Conservation (phyloP, 2,888 invertebrate species). For the Ochlodes sylvanus region DNA sequence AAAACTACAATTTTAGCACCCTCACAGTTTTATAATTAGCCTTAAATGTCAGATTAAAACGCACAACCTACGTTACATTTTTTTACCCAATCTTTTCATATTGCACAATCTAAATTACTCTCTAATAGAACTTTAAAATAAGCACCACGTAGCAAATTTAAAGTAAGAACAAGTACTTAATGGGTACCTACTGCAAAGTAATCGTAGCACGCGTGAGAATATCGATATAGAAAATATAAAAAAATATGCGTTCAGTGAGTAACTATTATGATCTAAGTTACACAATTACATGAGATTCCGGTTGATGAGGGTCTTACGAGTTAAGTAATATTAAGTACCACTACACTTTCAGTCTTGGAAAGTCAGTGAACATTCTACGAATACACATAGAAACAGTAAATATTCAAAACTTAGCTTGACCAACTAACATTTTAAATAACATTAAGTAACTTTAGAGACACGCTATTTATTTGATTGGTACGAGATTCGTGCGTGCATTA, state of each 20-base stretch:
- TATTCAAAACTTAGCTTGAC: slow-evolving; percentile 25
- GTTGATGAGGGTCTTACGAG: slow-evolving; percentile 2
- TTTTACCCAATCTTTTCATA: neutral
- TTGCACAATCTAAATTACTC: slow-evolving; percentile 10
- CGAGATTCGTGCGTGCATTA: slow-evolving; percentile 13
- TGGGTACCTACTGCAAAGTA: slow-evolving; percentile 1
- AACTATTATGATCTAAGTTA: neutral
- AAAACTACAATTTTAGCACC: slow-evolving; percentile 5
- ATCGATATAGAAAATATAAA: slow-evolving; percentile 3
- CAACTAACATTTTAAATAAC: slow-evolving; percentile 6
- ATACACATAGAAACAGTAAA: slow-evolving; percentile 34
- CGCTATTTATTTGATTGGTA: slow-evolving; percentile 20
- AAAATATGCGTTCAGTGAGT: neutral
- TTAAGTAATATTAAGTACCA: slow-evolving; percentile 33
- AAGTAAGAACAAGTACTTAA: slow-evolving; percentile 1
- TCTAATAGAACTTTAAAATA: slow-evolving; percentile 10
- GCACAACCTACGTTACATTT: slow-evolving; percentile 1
- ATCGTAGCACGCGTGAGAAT: slow-evolving; percentile 9
- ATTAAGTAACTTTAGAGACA: slow-evolving; percentile 12
- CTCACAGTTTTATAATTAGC: neutral
- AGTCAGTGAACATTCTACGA: slow-evolving; percentile 41
- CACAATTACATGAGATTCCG: neutral
- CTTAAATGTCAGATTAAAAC: slow-evolving; percentile 1
- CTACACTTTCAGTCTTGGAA: slow-evolving; percentile 53
- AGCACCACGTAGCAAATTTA: slow-evolving; percentile 16